These are phyloP conservation scores for Apantesis nais DNA, from an alignment of 2,888 invertebrate genomes.

Conservation along the genomic window DNA sequence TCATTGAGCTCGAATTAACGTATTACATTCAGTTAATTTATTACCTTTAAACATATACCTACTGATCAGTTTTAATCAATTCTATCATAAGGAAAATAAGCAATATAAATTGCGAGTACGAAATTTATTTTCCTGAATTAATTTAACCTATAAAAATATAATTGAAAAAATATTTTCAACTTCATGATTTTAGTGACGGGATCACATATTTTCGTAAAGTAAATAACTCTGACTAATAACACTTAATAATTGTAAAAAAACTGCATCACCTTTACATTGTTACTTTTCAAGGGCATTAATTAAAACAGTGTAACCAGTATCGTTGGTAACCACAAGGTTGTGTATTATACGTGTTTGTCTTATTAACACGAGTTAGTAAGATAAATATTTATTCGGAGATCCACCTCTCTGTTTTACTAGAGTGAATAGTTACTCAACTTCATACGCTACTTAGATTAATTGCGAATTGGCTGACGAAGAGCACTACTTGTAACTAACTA, in stretches of 20 bases:
- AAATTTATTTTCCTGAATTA: neutral
- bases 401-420: neutral
- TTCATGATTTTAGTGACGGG: neutral
- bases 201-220: neutral
- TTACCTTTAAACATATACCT: neutral
- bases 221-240: neutral
- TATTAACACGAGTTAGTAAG: neutral
- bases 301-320: neutral
- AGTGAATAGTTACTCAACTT: neutral
- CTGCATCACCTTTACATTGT: neutral
- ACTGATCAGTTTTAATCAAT: neutral
- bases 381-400: neutral
- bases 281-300: neutral
- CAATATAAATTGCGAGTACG: neutral
- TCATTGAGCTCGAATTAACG: conserved; percentile 15
- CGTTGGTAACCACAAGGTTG: neutral
- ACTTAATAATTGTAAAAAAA: neutral
- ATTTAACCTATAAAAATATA: neutral
- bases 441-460: neutral
- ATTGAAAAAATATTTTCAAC: neutral
- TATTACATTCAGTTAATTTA: conserved; percentile 7
- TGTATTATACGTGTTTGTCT: neutral
- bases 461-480: neutral
- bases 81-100: neutral
- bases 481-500: neutral